phyloP scores from a whole-genome alignment of 23 tunicate genomes.

The Trididemnum clinides region DNA sequence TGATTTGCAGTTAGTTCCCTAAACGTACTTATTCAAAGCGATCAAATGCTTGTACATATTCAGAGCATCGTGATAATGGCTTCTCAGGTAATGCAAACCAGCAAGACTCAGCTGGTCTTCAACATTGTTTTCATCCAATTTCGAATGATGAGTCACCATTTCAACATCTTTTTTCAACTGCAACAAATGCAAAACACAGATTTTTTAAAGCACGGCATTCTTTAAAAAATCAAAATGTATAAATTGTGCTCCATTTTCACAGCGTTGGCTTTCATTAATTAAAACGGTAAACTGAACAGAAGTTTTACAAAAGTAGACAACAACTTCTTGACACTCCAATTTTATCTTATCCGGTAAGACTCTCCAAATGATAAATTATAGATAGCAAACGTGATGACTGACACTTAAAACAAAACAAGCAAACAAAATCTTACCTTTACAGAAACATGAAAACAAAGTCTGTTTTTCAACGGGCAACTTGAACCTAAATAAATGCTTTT shows the following conservation, averaged over 20 bases:
- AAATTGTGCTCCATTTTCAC: too few species aligned
- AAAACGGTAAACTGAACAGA: too few species aligned
- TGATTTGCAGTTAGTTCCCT: too few species aligned
- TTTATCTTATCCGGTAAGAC: too few species aligned
- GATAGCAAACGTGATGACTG: too few species aligned
- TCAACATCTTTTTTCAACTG: slow-evolving; percentile 74
- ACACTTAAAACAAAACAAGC: too few species aligned
- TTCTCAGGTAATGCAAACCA: slow-evolving; percentile 86
- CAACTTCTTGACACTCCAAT: too few species aligned
- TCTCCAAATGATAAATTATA: too few species aligned
- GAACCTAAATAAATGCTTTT: slow-evolving; percentile 21
- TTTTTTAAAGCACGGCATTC: neutral
- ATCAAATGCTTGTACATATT: slow-evolving; percentile 78
- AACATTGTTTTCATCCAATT: slow-evolving; percentile 68
- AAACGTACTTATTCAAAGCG: slow-evolving; percentile 32
- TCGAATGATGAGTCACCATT: slow-evolving; percentile 64
- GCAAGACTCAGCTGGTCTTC: slow-evolving; percentile 96
- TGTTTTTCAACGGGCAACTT: slow-evolving; percentile 16
- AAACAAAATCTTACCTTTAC: slow-evolving; percentile 89
- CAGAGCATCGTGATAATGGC: slow-evolving; percentile 93
- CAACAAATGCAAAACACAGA: neutral
- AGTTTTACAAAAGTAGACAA: too few species aligned
- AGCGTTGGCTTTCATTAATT: too few species aligned
- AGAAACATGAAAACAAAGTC: slow-evolving; percentile 80
- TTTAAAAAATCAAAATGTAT: neutral